Evolutionary conservation across 2,888 invertebrate species (phyloP), one percentile per base, ranked within the genome.

Genomic region (Buathra laborator): DNA sequence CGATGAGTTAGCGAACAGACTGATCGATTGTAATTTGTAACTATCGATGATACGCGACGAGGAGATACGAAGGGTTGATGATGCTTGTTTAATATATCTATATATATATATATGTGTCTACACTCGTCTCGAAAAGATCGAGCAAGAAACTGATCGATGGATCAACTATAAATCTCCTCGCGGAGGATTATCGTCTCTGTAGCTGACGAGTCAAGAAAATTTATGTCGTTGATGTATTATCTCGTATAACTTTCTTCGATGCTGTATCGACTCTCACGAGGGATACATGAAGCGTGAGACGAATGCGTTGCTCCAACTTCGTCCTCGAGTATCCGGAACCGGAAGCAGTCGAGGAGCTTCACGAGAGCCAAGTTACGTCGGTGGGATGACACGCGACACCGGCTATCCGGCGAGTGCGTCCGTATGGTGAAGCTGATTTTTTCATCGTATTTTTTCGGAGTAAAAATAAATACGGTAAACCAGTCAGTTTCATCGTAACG

Each of bases 301-400:
- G 68, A 78, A 74, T 43, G 14, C 44, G 67, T 7, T 67, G 48
- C 48, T 46, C 19, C 6, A 44, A 66, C 51, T 14, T 14, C 43
- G 74, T 81, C 78, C 70, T 79, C 43, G 32, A 68, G 70, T 64
- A 81, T 83, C 71, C 86, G 86, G 85, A 86, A 86, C 82, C 86
- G 87, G 87, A 87, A 87, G 83, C 78, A 85, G 72, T 86, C 81
- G 77, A 83, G 72, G 85, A 82, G 87, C 86, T 87, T 87, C 85
- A 74, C 80, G 81, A 32, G 66, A 59, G 59, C 48, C 37, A 37
- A 78, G 67, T 71, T 77, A 53, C 46, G 43, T 16, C 68, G 79
- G 24, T 24, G 24, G 37, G 37, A 48, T 51, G 80, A 85, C 80
- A 85, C 72, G 72, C 80, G 82, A 85, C 80, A 85, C 82, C 76